A percentile compares a stretch with the other conserved stretches of the same genome.
Evolutionary conservation across 2,888 invertebrate genomes (phyloP).

Genomic region (Melieria crassipennis): DNA sequence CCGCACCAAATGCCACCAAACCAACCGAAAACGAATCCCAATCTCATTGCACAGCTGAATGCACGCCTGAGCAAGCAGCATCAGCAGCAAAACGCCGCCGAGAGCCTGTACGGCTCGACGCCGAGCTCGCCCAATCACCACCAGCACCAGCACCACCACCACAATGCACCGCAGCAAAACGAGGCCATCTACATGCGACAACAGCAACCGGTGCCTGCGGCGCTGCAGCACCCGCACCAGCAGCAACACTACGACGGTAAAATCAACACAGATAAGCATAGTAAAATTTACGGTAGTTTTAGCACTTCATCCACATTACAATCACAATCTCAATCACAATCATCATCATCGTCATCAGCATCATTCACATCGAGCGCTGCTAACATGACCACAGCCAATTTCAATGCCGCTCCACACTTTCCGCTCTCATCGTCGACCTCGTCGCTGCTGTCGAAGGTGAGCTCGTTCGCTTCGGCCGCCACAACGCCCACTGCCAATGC

Average conservation of each 20-base stretch:
- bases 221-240: slow-evolving; percentile 52
- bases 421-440: slow-evolving; percentile 62
- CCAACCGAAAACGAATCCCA: slow-evolving; percentile 64
- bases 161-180: slow-evolving; percentile 38
- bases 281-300: slow-evolving; percentile 65
- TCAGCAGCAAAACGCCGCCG: slow-evolving; percentile 51
- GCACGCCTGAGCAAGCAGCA: slow-evolving; percentile 62
- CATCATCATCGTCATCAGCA: slow-evolving; percentile 49
- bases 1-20: slow-evolving; percentile 54
- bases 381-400: slow-evolving; percentile 51
- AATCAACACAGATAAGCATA: slow-evolving; percentile 57
- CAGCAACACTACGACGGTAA: slow-evolving; percentile 66
- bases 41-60: slow-evolving; percentile 65
- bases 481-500: slow-evolving; percentile 47
- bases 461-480: slow-evolving; percentile 52
- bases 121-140: slow-evolving; percentile 52
- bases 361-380: slow-evolving; percentile 49
- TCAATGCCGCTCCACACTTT: slow-evolving; percentile 62
- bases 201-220: slow-evolving; percentile 54
- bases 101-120: slow-evolving; percentile 57
- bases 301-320: slow-evolving; percentile 54
- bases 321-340: slow-evolving; percentile 57
- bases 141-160: slow-evolving; percentile 46
- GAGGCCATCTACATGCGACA: slow-evolving; percentile 53
- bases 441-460: slow-evolving; percentile 61